Evolutionary conservation across 1,140 invertebrate genomes (phyloP).

Genomic region (Drosophila melanogaster): Release_6_plus_ISO1_MT NT_037436.4:15402001-15402500

Average conservation of each 20-base stretch:
- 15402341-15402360: slow-evolving; percentile 14
- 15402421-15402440: neutral
- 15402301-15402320: slow-evolving; percentile 37
- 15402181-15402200: slow-evolving; percentile 73
- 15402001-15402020: slow-evolving; percentile 78
- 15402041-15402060: slow-evolving; percentile 7
- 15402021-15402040: slow-evolving; percentile 24
- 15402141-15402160: slow-evolving; percentile 63
- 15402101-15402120: neutral
- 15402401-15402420: neutral
- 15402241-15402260: slow-evolving; percentile 44
- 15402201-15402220: slow-evolving; percentile 46
- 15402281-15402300: slow-evolving; percentile 43
- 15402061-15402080: slow-evolving; percentile 22
- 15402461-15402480: neutral
- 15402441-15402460: neutral
- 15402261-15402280: slow-evolving; percentile 25
- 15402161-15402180: slow-evolving; percentile 81
- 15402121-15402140: slow-evolving; percentile 46
- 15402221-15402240: slow-evolving; percentile 14
- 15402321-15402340: slow-evolving; percentile 12
- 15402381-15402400: neutral
- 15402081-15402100: slow-evolving; percentile 17
- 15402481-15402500: no score
- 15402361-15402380: slow-evolving; percentile 3